These are phyloP conservation scores for Phycodurus eques DNA, from an alignment of 2,113 vertebrate species.

Conservation along the genomic window DNA sequence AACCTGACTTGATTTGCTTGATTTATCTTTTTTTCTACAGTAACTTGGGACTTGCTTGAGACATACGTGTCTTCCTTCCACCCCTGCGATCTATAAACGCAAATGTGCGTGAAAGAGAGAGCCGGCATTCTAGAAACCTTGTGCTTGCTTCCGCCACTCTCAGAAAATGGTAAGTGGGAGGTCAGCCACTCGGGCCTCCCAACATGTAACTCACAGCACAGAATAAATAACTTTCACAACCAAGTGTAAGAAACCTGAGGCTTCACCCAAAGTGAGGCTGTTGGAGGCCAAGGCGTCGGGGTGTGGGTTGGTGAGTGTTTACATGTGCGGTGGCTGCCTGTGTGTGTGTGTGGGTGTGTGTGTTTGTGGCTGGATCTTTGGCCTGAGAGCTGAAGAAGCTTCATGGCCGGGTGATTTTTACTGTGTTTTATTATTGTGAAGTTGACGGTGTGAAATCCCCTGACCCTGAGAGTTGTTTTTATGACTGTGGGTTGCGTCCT, in stretches of 20 bases:
- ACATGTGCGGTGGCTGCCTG: constrained; percentile 45
- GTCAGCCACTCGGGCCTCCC: constrained; percentile 42
- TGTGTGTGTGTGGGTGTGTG: constrained; percentile 30
- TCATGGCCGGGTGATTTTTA: constrained; percentile 23
- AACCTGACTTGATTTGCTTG: background rate
- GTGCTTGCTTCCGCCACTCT: constrained; percentile 19
- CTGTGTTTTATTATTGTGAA: constrained; percentile 33
- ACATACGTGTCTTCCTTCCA: background rate
- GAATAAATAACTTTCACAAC: constrained; percentile 62
- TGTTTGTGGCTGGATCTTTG: constrained; percentile 24
- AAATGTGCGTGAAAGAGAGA: constrained; percentile 12
- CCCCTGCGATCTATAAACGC: background rate
- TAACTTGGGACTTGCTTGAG: background rate
- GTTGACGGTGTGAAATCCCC: constrained; percentile 45
- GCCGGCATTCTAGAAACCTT: constrained; percentile 7
- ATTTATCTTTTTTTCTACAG: no score
- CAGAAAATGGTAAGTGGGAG: constrained; percentile 19
- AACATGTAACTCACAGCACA: constrained; percentile 52
- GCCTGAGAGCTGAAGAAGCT: constrained; percentile 27
- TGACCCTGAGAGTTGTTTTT: constrained; percentile 30
- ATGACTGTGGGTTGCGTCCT: constrained; percentile 17
- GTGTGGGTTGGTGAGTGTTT: constrained; percentile 53
- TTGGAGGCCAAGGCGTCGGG: constrained; percentile 50
- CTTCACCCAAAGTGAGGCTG: constrained; percentile 58
- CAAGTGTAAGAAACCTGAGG: constrained; percentile 57